Conservation (phyloP, 2,113 vertebrate species). For the Lepus timidus region DNA sequence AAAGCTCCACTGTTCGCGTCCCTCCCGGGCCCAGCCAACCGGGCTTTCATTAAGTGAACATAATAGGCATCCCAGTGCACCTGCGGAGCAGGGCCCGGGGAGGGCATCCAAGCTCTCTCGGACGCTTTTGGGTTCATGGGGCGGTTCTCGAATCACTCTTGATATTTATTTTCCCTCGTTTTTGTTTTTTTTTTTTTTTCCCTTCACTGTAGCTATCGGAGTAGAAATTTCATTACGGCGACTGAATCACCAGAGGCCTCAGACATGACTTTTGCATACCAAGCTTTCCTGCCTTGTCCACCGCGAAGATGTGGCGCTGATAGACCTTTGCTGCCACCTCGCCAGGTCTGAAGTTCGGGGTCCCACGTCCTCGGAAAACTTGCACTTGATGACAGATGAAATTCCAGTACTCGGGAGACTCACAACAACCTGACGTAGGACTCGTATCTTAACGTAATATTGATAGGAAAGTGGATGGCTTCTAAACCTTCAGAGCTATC, state of each 20-base stretch:
- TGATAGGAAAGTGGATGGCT: not conserved
- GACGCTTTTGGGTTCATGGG: not conserved
- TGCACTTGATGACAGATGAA: not conserved
- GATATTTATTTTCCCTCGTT: not conserved
- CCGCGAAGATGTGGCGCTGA: not conserved
- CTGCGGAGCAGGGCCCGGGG: not conserved
- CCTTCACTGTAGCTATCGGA: not conserved
- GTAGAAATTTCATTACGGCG: slow-evolving; percentile 60
- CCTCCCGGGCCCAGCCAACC: slow-evolving; percentile 54
- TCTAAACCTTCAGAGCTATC: not conserved
- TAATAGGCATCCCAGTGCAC: slow-evolving; percentile 38
- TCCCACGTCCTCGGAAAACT: not conserved
- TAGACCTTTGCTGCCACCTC: not conserved
- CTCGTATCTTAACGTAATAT: not conserved
- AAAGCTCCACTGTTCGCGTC: slow-evolving; percentile 33
- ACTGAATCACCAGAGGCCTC: slow-evolving; percentile 57
- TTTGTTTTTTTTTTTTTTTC: not conserved
- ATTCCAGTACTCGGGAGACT: not conserved
- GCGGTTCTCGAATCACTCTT: not conserved
- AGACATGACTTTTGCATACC: slow-evolving; percentile 23
- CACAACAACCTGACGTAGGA: not conserved
- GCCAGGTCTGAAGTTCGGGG: not conserved
- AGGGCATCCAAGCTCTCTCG: not conserved
- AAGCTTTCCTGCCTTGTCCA: not conserved
- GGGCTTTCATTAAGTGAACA: slow-evolving; percentile 78